These are phyloP conservation scores for Pipistrellus nathusii DNA, from an alignment of 2,797 vertebrate genomes.

Conservation along the genomic window DNA sequence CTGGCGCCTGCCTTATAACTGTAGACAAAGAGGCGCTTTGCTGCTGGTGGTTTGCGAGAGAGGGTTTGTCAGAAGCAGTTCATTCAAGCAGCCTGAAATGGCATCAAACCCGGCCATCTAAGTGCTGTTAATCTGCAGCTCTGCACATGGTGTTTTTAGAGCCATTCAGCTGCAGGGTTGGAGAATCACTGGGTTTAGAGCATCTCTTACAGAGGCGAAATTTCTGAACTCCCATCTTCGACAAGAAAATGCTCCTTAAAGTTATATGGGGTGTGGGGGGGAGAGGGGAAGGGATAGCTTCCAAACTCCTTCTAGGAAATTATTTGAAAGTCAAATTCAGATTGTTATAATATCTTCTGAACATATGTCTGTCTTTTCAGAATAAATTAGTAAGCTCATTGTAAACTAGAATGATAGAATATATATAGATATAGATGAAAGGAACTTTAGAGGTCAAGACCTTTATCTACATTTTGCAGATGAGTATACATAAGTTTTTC, in stretches of 20 bases:
- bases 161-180: background rate
- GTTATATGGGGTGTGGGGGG: background rate
- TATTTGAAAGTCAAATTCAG: constrained; percentile 15
- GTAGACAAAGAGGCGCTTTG: constrained; percentile 82
- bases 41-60: constrained; percentile 80
- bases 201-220: constrained; percentile 55
- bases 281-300: background rate
- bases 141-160: constrained; percentile 72
- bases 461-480: background rate
- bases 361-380: background rate
- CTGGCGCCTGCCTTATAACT: constrained; percentile 74
- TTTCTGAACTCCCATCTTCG: constrained; percentile 61
- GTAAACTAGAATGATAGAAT: background rate
- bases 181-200: constrained; percentile 64
- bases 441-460: background rate
- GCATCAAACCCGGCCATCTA: constrained; percentile 78
- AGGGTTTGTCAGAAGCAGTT: constrained; percentile 82
- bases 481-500: background rate
- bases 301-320: background rate
- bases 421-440: background rate
- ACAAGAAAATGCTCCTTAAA: constrained; percentile 70
- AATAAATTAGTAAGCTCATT: constrained; percentile 3
- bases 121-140: constrained; percentile 83
- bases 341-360: background rate
- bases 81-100: constrained; percentile 84